These are phyloP conservation scores for Acromyrmex charruanus DNA, from an alignment of 1,140 invertebrate genomes.

Conservation along the genomic window DNA sequence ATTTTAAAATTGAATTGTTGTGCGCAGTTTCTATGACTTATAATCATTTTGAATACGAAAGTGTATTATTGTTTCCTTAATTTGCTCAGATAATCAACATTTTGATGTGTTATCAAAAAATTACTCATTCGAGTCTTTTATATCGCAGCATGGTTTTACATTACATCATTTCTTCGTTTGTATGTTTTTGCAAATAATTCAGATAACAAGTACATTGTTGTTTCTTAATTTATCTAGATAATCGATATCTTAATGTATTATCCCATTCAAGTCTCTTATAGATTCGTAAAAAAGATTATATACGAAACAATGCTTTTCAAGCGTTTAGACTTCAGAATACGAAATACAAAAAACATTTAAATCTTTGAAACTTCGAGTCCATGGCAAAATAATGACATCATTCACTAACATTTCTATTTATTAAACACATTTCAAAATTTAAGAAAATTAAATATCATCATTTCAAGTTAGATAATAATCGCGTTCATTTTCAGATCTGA, in stretches of 20 bases:
- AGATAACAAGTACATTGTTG: background rate
- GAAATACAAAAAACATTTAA: background rate
- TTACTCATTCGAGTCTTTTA: too few relatives aligned
- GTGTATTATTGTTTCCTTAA: too few relatives aligned
- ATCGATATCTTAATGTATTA: background rate
- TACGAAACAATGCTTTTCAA: background rate
- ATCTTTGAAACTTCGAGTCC: background rate
- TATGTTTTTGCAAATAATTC: background rate
- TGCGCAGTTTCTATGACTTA: background rate
- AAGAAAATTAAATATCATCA: background rate
- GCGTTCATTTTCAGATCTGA: background rate
- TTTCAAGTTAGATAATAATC: background rate
- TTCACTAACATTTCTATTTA: background rate
- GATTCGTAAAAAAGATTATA: background rate
- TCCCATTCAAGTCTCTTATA: background rate
- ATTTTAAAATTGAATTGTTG: background rate
- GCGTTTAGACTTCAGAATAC: background rate
- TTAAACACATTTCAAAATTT: constrained; percentile 5
- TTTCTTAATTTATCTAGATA: background rate
- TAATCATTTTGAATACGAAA: background rate
- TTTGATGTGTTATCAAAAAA: too few relatives aligned
- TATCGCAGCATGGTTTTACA: too few relatives aligned
- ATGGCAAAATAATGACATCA: background rate
- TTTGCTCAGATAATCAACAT: too few relatives aligned
- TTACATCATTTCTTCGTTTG: background rate